Evolutionary conservation across 2,888 invertebrate species (phyloP), one percentile per base, ranked within the genome.

Genomic region (Thecophora atra): DNA sequence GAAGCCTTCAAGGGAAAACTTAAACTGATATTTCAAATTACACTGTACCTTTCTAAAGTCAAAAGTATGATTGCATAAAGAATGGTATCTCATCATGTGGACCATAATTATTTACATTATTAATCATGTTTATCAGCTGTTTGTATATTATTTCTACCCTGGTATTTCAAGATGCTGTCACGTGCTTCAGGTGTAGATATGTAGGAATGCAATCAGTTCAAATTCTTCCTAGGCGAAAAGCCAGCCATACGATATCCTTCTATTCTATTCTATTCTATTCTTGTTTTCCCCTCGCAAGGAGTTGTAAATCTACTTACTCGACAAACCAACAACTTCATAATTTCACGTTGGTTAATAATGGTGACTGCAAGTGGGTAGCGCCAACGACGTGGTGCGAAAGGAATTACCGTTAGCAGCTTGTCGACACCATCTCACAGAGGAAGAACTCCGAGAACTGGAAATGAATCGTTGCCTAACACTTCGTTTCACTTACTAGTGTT

Each of bases 291-390:
- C n/a, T n/a, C n/a, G n/a, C n/a, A n/a, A n/a, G n/a, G n/a, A n/a
- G n/a, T n/a, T n/a, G n/a, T 3, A 11, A n/a, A 21, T 52, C 65
- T 51, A 51, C 24, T 17, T 13, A 26, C 11, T 4, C 28, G 65
- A 52, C 52, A 28, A 37, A 54, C 30, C 42, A 28, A 67, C 52
- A 24, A 30, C 67, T 67, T 67, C 67, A 67, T 67, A 67, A 56
- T 58, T 56, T 54, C 66, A 24, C 56, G n/a, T 37, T 37, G 37
- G 37, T 37, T 6, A 37, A 37, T 11, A 6, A 56, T n/a, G 26
- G n/a, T 65, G 24, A 5, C 30, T 65, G 24, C 11, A n/a, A 66
- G 37, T 26, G 52, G 66, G 58, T 24, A 58, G 58, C 58, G 28
- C 26, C 58, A 26, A 28, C 28, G 17, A 44, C 26, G 58, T 17